Percentiles rank a stretch among this genome's conserved stretches.
phyloP scores from a whole-genome alignment of 1,140 invertebrate species.

The Euura saliciscinereae region DNA sequence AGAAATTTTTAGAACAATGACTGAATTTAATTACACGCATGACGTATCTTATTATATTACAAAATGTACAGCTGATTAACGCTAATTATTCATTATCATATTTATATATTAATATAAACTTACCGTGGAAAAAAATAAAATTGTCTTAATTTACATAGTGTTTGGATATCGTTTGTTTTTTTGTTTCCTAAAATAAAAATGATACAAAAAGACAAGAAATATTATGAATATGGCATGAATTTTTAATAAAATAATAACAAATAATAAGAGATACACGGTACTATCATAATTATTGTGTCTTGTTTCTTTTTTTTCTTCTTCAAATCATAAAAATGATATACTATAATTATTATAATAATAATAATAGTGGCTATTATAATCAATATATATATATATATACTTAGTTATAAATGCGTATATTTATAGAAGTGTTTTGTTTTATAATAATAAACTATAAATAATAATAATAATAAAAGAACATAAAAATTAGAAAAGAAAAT shows the following conservation, averaged over 20 bases:
- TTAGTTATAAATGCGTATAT: not conserved
- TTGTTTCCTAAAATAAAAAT: not conserved
- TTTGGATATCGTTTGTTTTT: no score
- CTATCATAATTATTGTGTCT: no score
- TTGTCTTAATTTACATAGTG: not conserved
- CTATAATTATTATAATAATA: slow-evolving; percentile 26
- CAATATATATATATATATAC: slow-evolving; percentile 19
- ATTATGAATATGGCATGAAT: slow-evolving; percentile 44
- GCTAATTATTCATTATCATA: not conserved
- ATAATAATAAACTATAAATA: slow-evolving; percentile 19
- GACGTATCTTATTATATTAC: not conserved
- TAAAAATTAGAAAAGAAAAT: slow-evolving; percentile 28
- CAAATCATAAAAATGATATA: slow-evolving; percentile 31
- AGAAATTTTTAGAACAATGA: no score
- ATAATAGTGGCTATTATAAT: slow-evolving; percentile 26
- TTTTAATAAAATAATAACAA: slow-evolving; percentile 26
- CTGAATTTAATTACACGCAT: slow-evolving; percentile 13
- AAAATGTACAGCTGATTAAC: not conserved
- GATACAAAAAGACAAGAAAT: slow-evolving; percentile 5
- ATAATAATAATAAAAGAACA: slow-evolving; percentile 29
- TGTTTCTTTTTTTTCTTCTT: slow-evolving; percentile 6
- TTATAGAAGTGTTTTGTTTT: not conserved
- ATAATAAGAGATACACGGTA: slow-evolving; percentile 35
- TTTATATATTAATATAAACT: not conserved
- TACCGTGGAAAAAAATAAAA: not conserved